These are phyloP conservation scores for Ciconia stormi DNA, from an alignment of 2,113 vertebrate species.

Conservation along the genomic window DNA sequence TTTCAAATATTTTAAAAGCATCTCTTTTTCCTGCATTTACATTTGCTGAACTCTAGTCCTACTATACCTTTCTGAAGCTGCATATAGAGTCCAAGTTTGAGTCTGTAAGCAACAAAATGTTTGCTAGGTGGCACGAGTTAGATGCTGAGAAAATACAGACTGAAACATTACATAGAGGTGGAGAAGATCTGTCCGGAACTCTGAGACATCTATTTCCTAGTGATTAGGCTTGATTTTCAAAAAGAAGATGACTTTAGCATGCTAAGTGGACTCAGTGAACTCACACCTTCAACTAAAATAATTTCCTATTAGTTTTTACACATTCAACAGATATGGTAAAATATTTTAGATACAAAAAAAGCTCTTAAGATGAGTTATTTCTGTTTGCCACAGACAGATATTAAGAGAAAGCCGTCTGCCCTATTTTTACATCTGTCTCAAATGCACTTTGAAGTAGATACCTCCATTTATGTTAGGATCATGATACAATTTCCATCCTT, in stretches of 20 bases:
- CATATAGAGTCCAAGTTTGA: background rate
- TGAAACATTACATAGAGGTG: background rate
- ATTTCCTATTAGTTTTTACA: background rate
- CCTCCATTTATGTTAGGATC: conserved; percentile 92
- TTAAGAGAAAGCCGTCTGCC: background rate
- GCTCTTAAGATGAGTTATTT: background rate
- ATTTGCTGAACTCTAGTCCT: background rate
- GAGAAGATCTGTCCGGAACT: background rate
- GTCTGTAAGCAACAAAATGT: background rate
- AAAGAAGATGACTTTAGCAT: background rate
- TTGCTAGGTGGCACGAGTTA: background rate
- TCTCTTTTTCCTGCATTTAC: background rate
- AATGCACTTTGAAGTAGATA: conserved; percentile 41
- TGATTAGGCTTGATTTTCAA: background rate
- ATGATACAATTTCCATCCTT: conserved; percentile 97
- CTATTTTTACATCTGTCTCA: background rate
- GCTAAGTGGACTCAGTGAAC: background rate
- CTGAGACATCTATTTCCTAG: background rate
- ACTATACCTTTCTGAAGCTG: background rate
- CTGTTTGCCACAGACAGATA: background rate
- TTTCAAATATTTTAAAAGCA: background rate
- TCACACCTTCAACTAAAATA: background rate
- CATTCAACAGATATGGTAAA: background rate
- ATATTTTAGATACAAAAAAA: background rate
- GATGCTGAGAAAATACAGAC: background rate